A percentile compares a stretch with the other conserved stretches of the same genome.
Conservation (phyloP, 2,113 vertebrate species). For the Arenaria interpres region DNA sequence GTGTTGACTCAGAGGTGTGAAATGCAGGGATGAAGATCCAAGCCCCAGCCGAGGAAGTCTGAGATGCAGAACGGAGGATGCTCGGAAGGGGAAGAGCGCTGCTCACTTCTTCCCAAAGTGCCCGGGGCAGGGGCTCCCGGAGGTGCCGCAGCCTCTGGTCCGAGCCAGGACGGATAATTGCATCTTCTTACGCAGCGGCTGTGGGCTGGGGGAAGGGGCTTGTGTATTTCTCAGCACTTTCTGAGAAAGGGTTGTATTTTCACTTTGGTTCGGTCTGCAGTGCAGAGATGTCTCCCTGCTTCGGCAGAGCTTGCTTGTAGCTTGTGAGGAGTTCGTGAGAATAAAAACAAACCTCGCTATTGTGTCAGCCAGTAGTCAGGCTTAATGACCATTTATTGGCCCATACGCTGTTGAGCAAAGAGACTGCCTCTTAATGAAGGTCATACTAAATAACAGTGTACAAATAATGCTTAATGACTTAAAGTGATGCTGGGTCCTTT, state of each 20-base stretch:
- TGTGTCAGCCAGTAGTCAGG: not conserved
- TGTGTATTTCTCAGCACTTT: not conserved
- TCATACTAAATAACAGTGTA: conserved; percentile 9
- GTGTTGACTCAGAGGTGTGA: not conserved
- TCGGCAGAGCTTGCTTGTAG: not conserved
- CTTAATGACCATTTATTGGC: conserved; percentile 10
- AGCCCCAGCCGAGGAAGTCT: not conserved
- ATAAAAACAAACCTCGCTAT: not conserved
- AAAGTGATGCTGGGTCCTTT: not conserved
- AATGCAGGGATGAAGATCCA: not conserved
- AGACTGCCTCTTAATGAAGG: conserved; percentile 40
- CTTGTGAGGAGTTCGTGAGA: not conserved
- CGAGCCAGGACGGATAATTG: not conserved
- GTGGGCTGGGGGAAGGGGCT: not conserved
- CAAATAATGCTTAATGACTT: conserved; percentile 33
- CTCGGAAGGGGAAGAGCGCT: not conserved
- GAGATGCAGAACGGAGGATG: not conserved
- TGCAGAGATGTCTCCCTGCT: not conserved
- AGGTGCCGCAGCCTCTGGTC: not conserved
- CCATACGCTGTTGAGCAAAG: not conserved
- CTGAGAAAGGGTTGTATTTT: not conserved
- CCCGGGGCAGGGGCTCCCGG: not conserved
- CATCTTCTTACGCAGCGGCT: not conserved
- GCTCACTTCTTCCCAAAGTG: not conserved
- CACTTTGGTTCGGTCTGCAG: not conserved